phyloP scores from a whole-genome alignment of 2,888 invertebrate genomes.

The Dryomyza anilis region DNA sequence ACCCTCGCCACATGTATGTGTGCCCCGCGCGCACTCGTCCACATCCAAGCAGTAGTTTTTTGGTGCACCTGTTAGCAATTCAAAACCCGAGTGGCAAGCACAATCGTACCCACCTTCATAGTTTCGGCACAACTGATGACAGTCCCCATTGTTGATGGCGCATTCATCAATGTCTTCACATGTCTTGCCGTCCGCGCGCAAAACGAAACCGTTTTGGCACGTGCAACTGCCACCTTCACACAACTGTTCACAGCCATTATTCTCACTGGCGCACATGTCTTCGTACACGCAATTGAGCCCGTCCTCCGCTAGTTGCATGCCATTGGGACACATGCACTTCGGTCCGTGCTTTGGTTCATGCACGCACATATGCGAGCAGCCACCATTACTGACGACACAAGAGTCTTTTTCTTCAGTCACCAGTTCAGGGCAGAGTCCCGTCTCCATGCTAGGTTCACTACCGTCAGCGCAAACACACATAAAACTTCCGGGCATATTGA shows the following conservation, averaged over 20 bases:
- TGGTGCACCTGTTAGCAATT: conserved; percentile 43
- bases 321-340: conserved; percentile 57
- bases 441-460: conserved; percentile 49
- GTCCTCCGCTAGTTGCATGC: conserved; percentile 60
- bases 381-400: conserved; percentile 63
- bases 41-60: conserved; percentile 54
- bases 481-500: conserved; percentile 63
- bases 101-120: conserved; percentile 63
- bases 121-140: conserved; percentile 62
- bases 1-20: conserved; percentile 48
- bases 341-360: conserved; percentile 64
- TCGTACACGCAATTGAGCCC: conserved; percentile 60
- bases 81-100: conserved; percentile 62
- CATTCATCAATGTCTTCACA: conserved; percentile 67
- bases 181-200: conserved; percentile 60
- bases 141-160: conserved; percentile 57
- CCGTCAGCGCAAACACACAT: conserved; percentile 65
- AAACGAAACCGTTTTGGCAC: conserved; percentile 56
- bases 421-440: conserved; percentile 45
- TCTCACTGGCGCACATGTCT: conserved; percentile 63
- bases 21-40: conserved; percentile 64
- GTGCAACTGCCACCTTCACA: conserved; percentile 62
- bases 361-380: conserved; percentile 66
- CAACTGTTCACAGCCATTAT: conserved; percentile 69
- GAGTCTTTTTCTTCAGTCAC: conserved; percentile 53